These are phyloP conservation scores for Eremophila alpestris DNA, from an alignment of 2,797 vertebrate genomes.

Conservation along the genomic window DNA sequence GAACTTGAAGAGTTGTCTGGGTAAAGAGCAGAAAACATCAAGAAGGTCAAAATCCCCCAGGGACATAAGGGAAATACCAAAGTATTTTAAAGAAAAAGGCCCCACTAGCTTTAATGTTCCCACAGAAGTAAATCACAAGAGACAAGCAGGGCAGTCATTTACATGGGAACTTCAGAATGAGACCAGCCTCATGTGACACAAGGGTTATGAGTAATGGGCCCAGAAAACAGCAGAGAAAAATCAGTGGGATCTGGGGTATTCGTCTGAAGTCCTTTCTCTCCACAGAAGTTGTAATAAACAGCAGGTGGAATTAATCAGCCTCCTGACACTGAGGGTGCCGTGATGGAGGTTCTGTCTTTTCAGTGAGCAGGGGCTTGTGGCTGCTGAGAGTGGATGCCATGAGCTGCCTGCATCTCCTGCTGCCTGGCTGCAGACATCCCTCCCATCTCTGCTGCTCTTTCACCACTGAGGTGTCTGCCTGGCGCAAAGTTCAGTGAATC, in stretches of 20 bases:
- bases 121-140: constrained; percentile 14
- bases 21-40: constrained; percentile 1
- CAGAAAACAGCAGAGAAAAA: neutral
- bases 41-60: constrained; percentile 37
- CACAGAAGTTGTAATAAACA: neutral
- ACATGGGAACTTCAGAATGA: constrained; percentile 37
- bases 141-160: constrained; percentile 7
- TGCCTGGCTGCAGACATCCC: neutral
- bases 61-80: constrained; percentile 61
- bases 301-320: neutral
- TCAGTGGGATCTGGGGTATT: neutral
- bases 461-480: neutral
- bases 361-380: neutral
- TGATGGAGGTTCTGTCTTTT: neutral
- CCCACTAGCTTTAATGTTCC: constrained; percentile 16
- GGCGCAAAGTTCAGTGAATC: neutral
- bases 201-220: constrained; percentile 23
- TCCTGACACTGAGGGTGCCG: neutral
- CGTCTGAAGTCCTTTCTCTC: neutral
- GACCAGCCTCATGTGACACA: constrained; percentile 36
- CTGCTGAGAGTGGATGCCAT: neutral
- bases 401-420: neutral
- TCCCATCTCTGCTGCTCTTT: neutral
- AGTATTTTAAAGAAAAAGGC: neutral
- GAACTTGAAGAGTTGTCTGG: neutral